Base-by-base conservation (phyloP, 2,113 vertebrate species). In the Phalacrocorax pelagicus region DNA sequence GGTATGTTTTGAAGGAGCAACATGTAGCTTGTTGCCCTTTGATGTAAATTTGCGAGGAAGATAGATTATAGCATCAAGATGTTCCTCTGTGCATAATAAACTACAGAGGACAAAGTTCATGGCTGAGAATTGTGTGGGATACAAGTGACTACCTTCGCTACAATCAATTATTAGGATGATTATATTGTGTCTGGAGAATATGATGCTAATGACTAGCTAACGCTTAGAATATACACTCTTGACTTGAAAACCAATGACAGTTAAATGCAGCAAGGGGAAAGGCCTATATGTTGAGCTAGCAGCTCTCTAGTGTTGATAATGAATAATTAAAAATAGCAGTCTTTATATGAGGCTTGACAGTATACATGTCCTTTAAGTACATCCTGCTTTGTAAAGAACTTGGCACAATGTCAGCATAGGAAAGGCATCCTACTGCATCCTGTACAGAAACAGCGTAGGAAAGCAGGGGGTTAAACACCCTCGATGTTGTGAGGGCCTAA, bases 251-350 rank as follows among this genome's bases (percentile, higher is more conserved):
- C 93, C 94, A 95, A 86, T 52, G 87, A 88, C 90, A 92, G 77
- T 82, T 95, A 95, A 97, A 95, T 69, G 66, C 78, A 92, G 42
- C 49, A 81, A 73, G 27, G 65, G 58, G 71, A 94, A 96, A 92
- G 86, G 73, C 62, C 81, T 96, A 86, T 55, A 90, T 93, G 81
- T 92, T 90, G 88, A 97, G 75, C 78, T 94, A 95, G 36, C 38
- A 96, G 61, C 55, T 80, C 63, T 80, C 47, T 69, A 66, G 75
- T 65, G 79, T 95, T 93, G 65, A 46, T 94, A 93, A 86, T 78
- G 42, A 96, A 95, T 97, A 97, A 98, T 98, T 98, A 98, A 96
- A 98, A 98, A 96, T 95, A 96, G 77, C 80, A 92, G 83, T 85
- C 90, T 97, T 96, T 94, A 77, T 82, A 59, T 40, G 59, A 88